A percentile compares a stretch with the other conserved stretches of the same genome.
Evolutionary conservation across 1,140 invertebrate species (phyloP).

Genomic region (Sarcophaga bullata): DNA sequence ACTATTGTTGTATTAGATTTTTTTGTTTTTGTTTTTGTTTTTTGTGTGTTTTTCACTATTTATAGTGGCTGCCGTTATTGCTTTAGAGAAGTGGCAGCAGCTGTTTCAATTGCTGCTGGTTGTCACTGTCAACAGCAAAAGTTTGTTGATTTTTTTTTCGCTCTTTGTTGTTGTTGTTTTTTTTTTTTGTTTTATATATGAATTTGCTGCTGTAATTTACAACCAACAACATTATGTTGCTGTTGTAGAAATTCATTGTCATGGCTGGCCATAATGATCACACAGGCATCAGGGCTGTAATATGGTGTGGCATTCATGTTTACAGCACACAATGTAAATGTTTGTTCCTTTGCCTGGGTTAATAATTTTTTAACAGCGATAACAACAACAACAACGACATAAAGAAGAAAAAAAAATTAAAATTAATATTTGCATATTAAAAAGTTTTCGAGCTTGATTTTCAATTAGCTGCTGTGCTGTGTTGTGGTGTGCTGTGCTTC

Average conservation of each 20-base stretch:
- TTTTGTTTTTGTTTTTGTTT: too few relatives aligned
- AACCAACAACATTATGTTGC: conserved; percentile 30
- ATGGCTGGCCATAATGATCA: neutral
- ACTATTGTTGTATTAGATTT: neutral
- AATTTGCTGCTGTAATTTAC: neutral
- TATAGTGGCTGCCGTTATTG: neutral
- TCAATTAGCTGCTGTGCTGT: too few relatives aligned
- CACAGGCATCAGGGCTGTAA: too few relatives aligned
- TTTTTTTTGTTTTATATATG: neutral
- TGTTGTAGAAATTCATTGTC: conserved; percentile 29
- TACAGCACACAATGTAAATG: too few relatives aligned
- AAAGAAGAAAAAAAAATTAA: too few relatives aligned
- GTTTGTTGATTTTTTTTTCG: neutral
- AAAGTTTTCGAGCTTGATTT: too few relatives aligned
- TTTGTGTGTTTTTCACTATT: conserved; percentile 16
- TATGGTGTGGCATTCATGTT: too few relatives aligned
- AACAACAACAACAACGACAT: too few relatives aligned
- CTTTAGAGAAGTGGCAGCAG: neutral
- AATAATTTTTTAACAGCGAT: too few relatives aligned
- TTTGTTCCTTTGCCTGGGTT: too few relatives aligned
- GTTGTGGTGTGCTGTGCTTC: too few relatives aligned
- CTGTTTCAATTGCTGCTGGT: neutral
- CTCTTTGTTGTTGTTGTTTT: neutral
- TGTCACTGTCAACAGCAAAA: conserved; percentile 34
- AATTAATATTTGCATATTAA: too few relatives aligned